A percentile compares a stretch with the other conserved stretches of the same genome.
Evolutionary conservation across 1,140 invertebrate species (phyloP).

Genomic region (Macrobrachium nipponense): DNA sequence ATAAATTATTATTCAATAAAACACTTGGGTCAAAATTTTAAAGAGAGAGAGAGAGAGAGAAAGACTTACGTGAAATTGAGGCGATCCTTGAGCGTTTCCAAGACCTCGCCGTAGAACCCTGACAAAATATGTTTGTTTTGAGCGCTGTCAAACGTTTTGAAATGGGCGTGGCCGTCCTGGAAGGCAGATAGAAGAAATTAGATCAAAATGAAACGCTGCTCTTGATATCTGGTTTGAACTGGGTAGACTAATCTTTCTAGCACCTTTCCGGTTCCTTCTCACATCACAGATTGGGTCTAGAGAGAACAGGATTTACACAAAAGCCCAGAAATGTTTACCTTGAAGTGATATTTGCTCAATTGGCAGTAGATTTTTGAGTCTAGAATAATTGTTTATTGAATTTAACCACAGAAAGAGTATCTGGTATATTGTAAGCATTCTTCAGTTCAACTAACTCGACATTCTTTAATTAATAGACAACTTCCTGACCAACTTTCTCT

Average conservation of each 20-base stretch:
- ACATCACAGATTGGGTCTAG: too few relatives aligned
- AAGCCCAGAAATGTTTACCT: too few relatives aligned
- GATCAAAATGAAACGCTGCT: not conserved
- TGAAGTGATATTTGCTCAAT: too few relatives aligned
- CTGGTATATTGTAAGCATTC: not conserved
- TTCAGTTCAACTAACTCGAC: not conserved
- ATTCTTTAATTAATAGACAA: not conserved
- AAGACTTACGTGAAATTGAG: constrained; percentile 62
- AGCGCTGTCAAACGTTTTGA: constrained; percentile 5
- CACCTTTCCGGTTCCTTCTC: too few relatives aligned
- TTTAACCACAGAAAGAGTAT: not conserved
- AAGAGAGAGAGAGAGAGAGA: not conserved
- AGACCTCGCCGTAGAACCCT: constrained; percentile 57
- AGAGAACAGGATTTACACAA: too few relatives aligned
- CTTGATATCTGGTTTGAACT: too few relatives aligned
- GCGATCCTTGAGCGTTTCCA: constrained; percentile 40
- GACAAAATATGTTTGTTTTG: constrained; percentile 14
- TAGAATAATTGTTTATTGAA: too few relatives aligned
- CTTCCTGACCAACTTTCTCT: not conserved
- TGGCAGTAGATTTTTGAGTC: too few relatives aligned
- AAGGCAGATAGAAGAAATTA: not conserved
- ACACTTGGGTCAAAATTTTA: not conserved
- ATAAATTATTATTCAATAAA: not conserved
- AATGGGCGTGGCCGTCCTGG: constrained; percentile 45
- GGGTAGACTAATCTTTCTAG: too few relatives aligned